Percentiles rank a stretch among this genome's conserved stretches.
Evolutionary conservation across 1,140 invertebrate species (phyloP).

Genomic region (Dreissena polymorpha): DNA sequence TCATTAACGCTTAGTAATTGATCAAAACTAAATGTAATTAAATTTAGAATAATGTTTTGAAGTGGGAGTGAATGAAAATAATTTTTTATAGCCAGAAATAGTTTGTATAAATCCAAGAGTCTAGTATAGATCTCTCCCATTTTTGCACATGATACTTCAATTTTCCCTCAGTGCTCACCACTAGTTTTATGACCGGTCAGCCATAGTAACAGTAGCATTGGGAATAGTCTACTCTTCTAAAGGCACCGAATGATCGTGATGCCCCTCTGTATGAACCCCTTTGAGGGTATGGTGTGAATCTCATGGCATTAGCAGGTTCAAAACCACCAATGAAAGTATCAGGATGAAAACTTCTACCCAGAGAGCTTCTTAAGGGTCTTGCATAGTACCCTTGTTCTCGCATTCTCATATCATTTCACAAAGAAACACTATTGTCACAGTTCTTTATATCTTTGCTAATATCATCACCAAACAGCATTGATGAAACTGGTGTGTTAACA

Average conservation of each 20-base stretch:
- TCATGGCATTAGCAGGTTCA: no score
- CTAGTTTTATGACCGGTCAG: background rate
- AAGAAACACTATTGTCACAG: conserved; percentile 21
- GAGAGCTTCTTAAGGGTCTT: background rate
- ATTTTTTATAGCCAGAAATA: background rate
- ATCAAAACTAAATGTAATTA: background rate
- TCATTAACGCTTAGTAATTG: background rate
- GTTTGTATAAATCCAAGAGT: background rate
- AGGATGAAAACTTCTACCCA: background rate
- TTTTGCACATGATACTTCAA: conserved; percentile 11
- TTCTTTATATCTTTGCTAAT: conserved; percentile 36
- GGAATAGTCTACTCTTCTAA: background rate
- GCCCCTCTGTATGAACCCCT: background rate
- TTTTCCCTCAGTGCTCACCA: conserved; percentile 19
- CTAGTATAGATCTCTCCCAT: conserved; percentile 20
- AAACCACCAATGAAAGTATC: background rate
- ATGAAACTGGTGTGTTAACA: background rate
- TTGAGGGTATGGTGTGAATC: background rate
- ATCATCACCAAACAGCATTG: conserved; percentile 40
- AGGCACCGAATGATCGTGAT: background rate
- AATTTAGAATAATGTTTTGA: background rate
- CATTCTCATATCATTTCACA: background rate
- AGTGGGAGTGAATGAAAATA: background rate
- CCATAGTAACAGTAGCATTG: background rate
- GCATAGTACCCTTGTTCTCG: background rate